These are phyloP conservation scores for Nemurella pictetii DNA, from an alignment of 2,888 invertebrate species.

Conservation along the genomic window DNA sequence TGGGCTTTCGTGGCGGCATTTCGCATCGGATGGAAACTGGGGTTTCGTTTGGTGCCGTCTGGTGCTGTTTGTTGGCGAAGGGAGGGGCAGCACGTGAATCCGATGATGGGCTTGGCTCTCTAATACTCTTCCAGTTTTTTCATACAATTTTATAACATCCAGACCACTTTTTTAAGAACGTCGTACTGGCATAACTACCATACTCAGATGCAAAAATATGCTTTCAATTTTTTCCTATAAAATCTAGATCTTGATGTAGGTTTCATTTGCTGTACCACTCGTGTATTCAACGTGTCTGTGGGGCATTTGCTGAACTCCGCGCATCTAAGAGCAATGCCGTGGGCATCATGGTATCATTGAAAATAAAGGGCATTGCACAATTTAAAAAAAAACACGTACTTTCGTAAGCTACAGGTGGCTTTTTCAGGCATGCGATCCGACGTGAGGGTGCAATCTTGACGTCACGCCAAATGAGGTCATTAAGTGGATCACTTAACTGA, in stretches of 20 bases:
- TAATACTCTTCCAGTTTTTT: constrained; percentile 4
- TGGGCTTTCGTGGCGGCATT: not conserved
- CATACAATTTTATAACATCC: not conserved
- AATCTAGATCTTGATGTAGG: constrained; percentile 18
- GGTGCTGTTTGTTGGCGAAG: not conserved
- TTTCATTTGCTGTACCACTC: constrained; percentile 5
- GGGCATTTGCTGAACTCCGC: not conserved
- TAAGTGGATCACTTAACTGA: not conserved
- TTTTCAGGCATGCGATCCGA: not conserved
- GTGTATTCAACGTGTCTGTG: not conserved
- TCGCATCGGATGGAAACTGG: not conserved
- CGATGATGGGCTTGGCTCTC: constrained; percentile 3
- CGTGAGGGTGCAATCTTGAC: not conserved
- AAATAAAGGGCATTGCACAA: not conserved
- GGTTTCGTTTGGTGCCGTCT: not conserved
- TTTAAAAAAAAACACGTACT: not conserved
- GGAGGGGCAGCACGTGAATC: not conserved
- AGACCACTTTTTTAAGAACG: constrained; percentile 11
- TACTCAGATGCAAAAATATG: constrained; percentile 14
- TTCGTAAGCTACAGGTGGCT: not conserved
- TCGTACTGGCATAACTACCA: not conserved
- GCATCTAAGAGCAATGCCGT: not conserved
- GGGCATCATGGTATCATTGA: not conserved
- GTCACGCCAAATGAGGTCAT: not conserved
- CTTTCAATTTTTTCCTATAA: not conserved